These are phyloP conservation scores for Latrodectus hesperus DNA, from an alignment of 2,888 invertebrate genomes.

Conservation along the genomic window DNA sequence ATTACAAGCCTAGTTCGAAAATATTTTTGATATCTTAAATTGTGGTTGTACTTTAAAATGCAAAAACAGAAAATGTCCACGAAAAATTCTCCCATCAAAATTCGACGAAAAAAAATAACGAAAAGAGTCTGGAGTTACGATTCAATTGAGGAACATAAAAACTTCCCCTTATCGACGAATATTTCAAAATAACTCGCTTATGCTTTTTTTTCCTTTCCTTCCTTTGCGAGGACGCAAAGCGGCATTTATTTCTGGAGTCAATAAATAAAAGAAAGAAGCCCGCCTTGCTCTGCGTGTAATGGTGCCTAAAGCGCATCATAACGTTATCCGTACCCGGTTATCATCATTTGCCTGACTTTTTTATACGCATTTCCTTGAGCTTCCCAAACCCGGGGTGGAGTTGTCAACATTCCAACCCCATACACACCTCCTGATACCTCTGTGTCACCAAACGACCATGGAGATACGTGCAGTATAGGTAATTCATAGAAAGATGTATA, in stretches of 20 bases:
- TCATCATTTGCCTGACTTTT: constrained; percentile 58
- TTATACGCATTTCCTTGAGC: constrained; percentile 13
- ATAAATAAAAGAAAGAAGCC: constrained; percentile 26
- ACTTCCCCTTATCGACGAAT: constrained; percentile 31
- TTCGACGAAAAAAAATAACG: constrained; percentile 19
- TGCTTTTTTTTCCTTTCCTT: neutral
- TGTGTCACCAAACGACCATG: constrained; percentile 19
- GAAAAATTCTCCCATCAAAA: neutral
- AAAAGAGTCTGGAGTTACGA: constrained; percentile 35
- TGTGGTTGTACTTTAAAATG: too few species aligned
- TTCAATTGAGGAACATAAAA: constrained; percentile 54
- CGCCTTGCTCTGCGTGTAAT: constrained; percentile 49
- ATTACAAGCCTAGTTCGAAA: too few species aligned
- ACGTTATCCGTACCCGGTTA: constrained; percentile 42
- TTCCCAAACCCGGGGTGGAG: constrained; percentile 23
- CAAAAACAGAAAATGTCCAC: too few species aligned
- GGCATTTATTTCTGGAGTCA: constrained; percentile 17
- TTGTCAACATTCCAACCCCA: constrained; percentile 36
- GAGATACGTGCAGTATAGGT: constrained; percentile 6
- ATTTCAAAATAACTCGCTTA: constrained; percentile 31
- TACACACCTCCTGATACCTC: neutral
- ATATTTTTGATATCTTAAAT: too few species aligned
- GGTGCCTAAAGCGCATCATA: constrained; percentile 63
- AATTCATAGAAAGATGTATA: constrained; percentile 4
- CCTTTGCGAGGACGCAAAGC: neutral